Conservation (phyloP, 2,797 vertebrate genomes). For the Dallia pectoralis region DNA sequence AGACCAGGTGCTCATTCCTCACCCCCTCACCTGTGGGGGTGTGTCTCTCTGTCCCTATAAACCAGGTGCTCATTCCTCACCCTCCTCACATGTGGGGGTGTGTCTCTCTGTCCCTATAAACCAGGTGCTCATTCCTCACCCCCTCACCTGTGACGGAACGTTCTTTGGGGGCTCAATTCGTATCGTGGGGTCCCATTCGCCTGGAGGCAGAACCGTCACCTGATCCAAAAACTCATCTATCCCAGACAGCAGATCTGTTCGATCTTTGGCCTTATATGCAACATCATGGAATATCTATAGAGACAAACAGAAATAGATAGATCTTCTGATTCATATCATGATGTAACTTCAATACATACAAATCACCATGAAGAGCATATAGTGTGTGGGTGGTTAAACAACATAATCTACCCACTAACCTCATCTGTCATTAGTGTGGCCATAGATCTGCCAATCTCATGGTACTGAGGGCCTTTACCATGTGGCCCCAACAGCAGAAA, state of each 20-base stretch:
- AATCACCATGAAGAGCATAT: neutral
- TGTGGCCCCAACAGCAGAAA: conserved; percentile 91
- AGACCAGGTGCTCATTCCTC: too few relatives aligned
- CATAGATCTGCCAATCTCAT: conserved; percentile 96
- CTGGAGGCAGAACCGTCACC: conserved; percentile 93
- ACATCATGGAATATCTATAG: conserved; percentile 93
- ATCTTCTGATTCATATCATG: neutral
- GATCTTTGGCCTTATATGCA: conserved; percentile 96
- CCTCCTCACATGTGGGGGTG: conserved; percentile 86
- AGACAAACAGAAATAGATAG: neutral
- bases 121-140: neutral
- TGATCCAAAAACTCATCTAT: conserved; percentile 97
- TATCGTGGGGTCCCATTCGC: conserved; percentile 97
- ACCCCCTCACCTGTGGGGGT: conserved; percentile 20
- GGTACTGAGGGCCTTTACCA: conserved; percentile 92
- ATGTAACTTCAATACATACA: neutral
- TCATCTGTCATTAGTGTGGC: conserved; percentile 97
- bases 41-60: too few relatives aligned
- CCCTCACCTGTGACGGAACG: conserved; percentile 90
- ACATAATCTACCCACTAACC: conserved; percentile 65
- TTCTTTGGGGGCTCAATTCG: conserved; percentile 95
- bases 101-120: too few relatives aligned
- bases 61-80: neutral
- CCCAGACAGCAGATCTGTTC: conserved; percentile 91
- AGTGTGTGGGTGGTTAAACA: neutral